Evolutionary conservation across 2,113 vertebrate species (phyloP), one percentile per base, ranked within the genome.

Genomic region (Xiphophorus maculatus): DNA sequence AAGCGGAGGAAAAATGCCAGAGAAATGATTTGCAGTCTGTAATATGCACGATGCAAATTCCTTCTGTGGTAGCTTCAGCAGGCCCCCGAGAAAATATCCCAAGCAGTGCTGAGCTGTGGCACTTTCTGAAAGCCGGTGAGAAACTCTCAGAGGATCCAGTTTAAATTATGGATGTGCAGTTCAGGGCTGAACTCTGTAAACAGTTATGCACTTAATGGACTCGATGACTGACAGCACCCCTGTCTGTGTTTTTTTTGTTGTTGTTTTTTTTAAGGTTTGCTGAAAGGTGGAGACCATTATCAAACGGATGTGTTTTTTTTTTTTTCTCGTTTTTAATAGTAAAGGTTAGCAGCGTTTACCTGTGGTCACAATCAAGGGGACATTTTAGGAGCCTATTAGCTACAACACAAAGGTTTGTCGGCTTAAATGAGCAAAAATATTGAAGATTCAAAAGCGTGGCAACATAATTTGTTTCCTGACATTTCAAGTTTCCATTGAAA

Each of bases 111-210:
- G 77, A 84, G 82, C 81, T 72, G 77, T 72, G 79, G 85, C 72
- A 78, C 79, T 77, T 79, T 85, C 84, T 87, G 29, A 72, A 84
- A 87, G 54, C 63, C 69, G 0, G 80, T 67, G 79, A 85, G 82
- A 71, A 85, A 81, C 73, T 90, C 91, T 86, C 89, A 66, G 4
- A 84, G 91, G 89, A 87, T 86, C 72, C 66, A 29, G 71, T 72
- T 80, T 93, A 83, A 93, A 93, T 93, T 89, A 92, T 93, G 79
- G 71, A 93, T 93, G 90, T 85, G 83, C 87, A 89, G 84, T 90
- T 92, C 91, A 93, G 88, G 82, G 77, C 85, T 80, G 80, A 87
- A 86, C 81, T 87, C 90, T 87, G 88, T 90, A 88, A 92, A 92
- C 90, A 89, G 90, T 89, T 93, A 90, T 90, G 84, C 86, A 89